A percentile compares a stretch with the other conserved stretches of the same genome.
Conservation (phyloP, 2,888 invertebrate species). For the Drosophila picticornis region DNA sequence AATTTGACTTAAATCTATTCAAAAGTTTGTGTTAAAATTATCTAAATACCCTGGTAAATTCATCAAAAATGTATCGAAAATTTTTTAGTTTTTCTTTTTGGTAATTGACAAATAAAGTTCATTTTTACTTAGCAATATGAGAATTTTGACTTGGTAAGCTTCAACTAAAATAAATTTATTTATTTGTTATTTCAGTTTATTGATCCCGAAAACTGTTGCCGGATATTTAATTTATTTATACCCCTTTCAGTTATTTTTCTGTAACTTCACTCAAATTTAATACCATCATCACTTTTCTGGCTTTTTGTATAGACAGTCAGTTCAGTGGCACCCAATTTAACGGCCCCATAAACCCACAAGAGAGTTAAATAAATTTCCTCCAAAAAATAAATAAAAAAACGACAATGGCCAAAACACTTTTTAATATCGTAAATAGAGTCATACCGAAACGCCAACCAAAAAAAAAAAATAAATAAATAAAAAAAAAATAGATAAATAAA, state of each 20-base stretch:
- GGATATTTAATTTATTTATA: conserved; percentile 42
- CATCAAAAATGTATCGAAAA: not conserved
- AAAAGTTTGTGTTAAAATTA: not conserved
- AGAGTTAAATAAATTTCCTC: conserved; percentile 53
- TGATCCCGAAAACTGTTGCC: conserved; percentile 8
- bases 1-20: not conserved
- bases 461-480: conserved; percentile 50
- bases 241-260: not conserved
- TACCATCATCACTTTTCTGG: conserved; percentile 33
- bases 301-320: conserved; percentile 9
- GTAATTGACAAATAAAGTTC: not conserved
- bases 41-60: not conserved
- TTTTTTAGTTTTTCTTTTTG: not conserved
- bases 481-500: not conserved
- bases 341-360: conserved; percentile 49
- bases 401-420: conserved; percentile 33
- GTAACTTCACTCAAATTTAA: conserved; percentile 21
- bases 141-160: too few species aligned
- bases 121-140: not conserved
- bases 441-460: conserved; percentile 48
- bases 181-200: not conserved
- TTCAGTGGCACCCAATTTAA: conserved; percentile 48
- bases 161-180: not conserved
- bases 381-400: conserved; percentile 27
- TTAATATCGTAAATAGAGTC: conserved; percentile 63